These are phyloP conservation scores for Chascanopsetta lugubris DNA, from an alignment of 2,113 vertebrate species.

Conservation along the genomic window DNA sequence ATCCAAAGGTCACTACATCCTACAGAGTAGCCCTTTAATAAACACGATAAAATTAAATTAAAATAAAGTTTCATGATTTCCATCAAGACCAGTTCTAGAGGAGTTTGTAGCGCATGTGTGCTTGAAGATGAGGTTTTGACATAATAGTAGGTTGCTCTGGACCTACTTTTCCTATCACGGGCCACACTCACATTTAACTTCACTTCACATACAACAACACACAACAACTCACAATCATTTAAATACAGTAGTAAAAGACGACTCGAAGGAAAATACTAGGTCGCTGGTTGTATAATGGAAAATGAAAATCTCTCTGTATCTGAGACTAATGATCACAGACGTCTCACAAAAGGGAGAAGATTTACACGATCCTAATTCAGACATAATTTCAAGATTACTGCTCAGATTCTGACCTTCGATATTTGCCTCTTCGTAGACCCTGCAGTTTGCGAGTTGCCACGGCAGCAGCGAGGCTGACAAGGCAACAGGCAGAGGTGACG, in stretches of 20 bases:
- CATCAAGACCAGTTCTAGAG: neutral
- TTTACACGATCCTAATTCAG: constrained; percentile 29
- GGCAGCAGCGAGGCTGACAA: constrained; percentile 91
- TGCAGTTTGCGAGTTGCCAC: constrained; percentile 88
- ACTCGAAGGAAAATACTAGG: too few species aligned
- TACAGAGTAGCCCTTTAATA: too few species aligned
- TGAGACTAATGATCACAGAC: too few species aligned
- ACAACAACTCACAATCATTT: too few species aligned
- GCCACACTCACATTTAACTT: neutral
- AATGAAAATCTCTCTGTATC: constrained; percentile 24
- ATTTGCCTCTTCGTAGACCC: constrained; percentile 86
- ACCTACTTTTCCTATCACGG: neutral
- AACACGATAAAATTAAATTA: too few species aligned
- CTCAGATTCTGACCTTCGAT: constrained; percentile 97
- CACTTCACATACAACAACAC: too few species aligned
- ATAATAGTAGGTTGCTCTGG: neutral
- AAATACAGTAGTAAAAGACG: too few species aligned
- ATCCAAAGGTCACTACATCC: too few species aligned
- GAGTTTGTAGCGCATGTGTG: neutral
- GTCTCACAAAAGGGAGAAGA: neutral
- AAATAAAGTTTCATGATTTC: neutral
- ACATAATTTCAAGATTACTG: constrained; percentile 82
- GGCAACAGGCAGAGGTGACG: constrained; percentile 87
- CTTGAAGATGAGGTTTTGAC: neutral
- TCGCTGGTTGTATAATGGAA: too few species aligned